Evolutionary conservation across 2,797 vertebrate genomes (phyloP).

Genomic region (Bufotes viridis): DNA sequence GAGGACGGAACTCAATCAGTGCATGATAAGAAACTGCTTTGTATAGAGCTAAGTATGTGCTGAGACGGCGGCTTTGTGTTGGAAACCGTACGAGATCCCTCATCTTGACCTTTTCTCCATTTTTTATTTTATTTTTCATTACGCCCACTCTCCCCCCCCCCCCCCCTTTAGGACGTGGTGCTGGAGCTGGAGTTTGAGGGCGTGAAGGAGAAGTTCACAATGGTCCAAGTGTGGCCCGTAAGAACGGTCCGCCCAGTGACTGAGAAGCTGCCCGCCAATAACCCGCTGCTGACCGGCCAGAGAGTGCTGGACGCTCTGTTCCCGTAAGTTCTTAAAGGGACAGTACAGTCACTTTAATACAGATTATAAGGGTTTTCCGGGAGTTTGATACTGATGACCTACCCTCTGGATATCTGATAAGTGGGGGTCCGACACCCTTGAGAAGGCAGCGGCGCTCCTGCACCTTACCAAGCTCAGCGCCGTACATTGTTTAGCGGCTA

Average conservation of each 20-base stretch:
- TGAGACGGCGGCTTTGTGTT: no score
- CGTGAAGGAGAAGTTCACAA: conserved; percentile 93
- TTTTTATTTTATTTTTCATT: background rate
- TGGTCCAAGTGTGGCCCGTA: conserved; percentile 98
- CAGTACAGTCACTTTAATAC: background rate
- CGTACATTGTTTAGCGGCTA: no score
- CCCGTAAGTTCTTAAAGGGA: conserved; percentile 78
- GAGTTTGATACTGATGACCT: no score
- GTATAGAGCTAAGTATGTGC: no score
- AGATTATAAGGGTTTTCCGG: background rate
- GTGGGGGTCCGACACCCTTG: no score
- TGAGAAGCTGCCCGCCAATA: conserved; percentile 93
- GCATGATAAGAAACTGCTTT: no score
- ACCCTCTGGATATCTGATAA: no score
- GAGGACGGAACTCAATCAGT: no score
- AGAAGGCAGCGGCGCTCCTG: no score
- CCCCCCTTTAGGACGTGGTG: conserved; percentile 85
- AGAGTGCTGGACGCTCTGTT: conserved; percentile 90
- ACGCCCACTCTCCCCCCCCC: no score
- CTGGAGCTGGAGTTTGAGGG: conserved; percentile 96
- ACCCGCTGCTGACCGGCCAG: conserved; percentile 87
- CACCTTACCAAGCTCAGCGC: no score
- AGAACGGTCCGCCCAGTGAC: conserved; percentile 94
- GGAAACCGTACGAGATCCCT: background rate
- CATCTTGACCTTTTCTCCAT: background rate